These are phyloP conservation scores for Penaeus vannamei DNA, from an alignment of 1,140 invertebrate species.

Conservation along the genomic window DNA sequence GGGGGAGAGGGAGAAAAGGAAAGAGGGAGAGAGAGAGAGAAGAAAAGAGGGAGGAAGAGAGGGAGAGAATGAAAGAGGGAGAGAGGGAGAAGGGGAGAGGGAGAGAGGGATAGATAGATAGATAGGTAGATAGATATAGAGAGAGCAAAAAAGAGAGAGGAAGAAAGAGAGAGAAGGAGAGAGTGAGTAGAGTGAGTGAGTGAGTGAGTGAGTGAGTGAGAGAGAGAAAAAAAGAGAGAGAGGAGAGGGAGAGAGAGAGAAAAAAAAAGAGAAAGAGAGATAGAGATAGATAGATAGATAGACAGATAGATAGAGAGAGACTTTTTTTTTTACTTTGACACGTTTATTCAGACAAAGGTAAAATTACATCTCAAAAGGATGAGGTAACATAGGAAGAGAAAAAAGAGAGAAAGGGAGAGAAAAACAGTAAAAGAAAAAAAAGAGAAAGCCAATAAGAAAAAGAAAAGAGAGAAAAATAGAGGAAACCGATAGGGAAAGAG, in stretches of 20 bases:
- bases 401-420: neutral
- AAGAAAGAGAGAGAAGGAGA: too few species aligned
- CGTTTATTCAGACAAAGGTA: too few species aligned
- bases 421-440: neutral
- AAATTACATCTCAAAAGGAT: too few species aligned
- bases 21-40: constrained; percentile 1
- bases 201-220: too few species aligned
- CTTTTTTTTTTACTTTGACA: too few species aligned
- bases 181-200: too few species aligned
- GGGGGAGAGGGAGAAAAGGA: neutral
- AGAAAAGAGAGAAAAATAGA: neutral
- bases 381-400: too few species aligned
- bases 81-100: constrained; percentile 31
- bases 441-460: neutral
- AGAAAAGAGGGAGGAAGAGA: neutral
- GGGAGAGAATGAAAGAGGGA: neutral
- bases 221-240: too few species aligned
- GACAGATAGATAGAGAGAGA: constrained; percentile 18
- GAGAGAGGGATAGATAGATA: constrained; percentile 30
- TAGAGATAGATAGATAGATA: neutral
- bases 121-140: neutral
- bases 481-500: constrained; percentile 6
- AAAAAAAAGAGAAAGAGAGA: too few species aligned
- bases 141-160: too few species aligned
- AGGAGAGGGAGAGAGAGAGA: too few species aligned